These are phyloP conservation scores for Cephalopterus ornatus DNA, from an alignment of 2,113 vertebrate genomes.

Conservation along the genomic window DNA sequence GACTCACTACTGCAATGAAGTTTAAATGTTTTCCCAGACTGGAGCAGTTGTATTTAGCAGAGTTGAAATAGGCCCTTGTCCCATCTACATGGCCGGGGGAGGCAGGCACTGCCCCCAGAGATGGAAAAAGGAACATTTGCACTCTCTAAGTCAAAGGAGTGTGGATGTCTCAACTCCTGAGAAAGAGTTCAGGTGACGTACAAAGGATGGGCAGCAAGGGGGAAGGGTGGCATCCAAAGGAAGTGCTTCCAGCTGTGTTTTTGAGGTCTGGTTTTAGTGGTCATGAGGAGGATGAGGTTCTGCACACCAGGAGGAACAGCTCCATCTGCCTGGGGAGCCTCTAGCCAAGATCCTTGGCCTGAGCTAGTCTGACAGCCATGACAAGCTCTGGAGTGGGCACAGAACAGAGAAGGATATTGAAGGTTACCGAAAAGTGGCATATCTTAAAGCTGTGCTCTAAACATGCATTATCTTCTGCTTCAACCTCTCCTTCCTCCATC, in stretches of 20 bases:
- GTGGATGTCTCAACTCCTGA: rapidly evolving
- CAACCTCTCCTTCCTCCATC: not conserved
- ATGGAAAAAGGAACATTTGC: not conserved
- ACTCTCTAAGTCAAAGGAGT: not conserved
- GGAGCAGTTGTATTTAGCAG: not conserved
- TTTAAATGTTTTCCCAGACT: not conserved
- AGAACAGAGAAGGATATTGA: not conserved
- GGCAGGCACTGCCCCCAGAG: not conserved
- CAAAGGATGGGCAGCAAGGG: not conserved
- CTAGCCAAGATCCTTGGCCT: not conserved
- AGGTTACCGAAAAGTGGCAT: not conserved
- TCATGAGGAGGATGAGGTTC: not conserved
- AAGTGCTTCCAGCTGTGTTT: not conserved
- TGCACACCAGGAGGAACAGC: not conserved
- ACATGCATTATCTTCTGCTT: not conserved
- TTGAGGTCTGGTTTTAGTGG: not conserved
- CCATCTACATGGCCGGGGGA: rapidly evolving
- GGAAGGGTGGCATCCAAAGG: not conserved
- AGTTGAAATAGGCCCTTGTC: not conserved
- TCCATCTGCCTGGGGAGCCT: not conserved
- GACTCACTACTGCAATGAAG: not conserved
- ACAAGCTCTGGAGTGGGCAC: not conserved
- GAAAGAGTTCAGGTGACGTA: not conserved
- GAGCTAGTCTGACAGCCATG: not conserved
- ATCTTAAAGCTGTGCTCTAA: not conserved